Evolutionary conservation across 1,140 invertebrate genomes (phyloP).

Genomic region (Drosophila ironensis): DNA sequence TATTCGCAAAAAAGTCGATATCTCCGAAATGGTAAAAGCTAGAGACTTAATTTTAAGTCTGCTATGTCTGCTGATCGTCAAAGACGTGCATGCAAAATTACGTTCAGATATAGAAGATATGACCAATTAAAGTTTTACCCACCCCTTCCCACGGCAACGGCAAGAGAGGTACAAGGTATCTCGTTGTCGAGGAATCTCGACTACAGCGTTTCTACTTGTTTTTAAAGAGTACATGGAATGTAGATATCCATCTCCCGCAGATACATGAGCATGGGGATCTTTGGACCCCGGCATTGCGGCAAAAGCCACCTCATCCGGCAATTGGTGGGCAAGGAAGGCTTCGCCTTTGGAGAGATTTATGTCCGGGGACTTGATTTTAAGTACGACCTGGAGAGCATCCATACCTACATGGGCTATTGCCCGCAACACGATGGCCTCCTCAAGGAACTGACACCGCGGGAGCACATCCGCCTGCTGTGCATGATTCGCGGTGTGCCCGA

Average conservation of each 20-base stretch:
- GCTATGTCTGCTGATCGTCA: no score
- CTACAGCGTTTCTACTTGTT: no score
- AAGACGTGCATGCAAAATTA: no score
- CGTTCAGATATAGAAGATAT: no score
- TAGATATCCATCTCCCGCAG: conserved; percentile 6
- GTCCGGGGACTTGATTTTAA: conserved; percentile 65
- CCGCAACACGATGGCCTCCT: conserved; percentile 57
- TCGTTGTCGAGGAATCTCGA: no score
- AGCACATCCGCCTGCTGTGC: conserved; percentile 61
- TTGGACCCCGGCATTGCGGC: conserved; percentile 49
- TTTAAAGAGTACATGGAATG: background rate
- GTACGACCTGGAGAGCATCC: conserved; percentile 53
- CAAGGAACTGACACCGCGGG: conserved; percentile 45
- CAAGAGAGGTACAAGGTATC: no score
- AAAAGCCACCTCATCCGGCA: conserved; percentile 65
- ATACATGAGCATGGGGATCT: conserved; percentile 70
- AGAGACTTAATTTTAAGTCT: no score
- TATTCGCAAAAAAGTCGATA: no score
- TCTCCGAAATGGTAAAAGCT: no score
- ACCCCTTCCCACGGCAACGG: no score
- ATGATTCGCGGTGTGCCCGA: conserved; percentile 67
- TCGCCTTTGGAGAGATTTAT: conserved; percentile 73
- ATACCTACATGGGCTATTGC: conserved; percentile 58
- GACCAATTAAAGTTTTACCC: no score
- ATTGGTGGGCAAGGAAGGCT: conserved; percentile 61